Evolutionary conservation across 2,797 vertebrate species (phyloP), one percentile per base, ranked within the genome.

Genomic region (Synanceia verrucosa): DNA sequence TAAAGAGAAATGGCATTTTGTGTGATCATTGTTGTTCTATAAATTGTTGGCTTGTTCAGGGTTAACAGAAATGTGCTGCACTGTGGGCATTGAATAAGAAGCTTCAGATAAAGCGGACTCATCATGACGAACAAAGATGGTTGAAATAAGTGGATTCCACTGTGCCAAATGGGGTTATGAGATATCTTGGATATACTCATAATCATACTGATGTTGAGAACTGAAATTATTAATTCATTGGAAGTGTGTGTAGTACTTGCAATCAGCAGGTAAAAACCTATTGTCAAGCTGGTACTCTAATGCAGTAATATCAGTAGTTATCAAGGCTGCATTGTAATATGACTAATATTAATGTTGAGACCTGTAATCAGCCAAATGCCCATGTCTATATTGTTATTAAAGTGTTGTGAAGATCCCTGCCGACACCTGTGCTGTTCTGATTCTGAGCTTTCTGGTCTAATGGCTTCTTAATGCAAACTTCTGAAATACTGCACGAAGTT

Each of bases 161-260:
- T 70, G 51, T 78, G 48, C 62, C 53, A 39, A 63, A 62, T 67
- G 47, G 29, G 43, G 78, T 81, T 48, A 83, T 74, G 33, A 69
- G 14, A 65, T 48, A 72, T 58, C 47, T 48, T 81, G 29, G 14
- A 75, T 77, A 19, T 52, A 44, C 55, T 73, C 65, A 69, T 72
- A 44, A 79, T 87, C 33, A 59, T 28, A 51, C 48, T 67, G 68
- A 81, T 60, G 63, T 31, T 48, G 57, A 59, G n/a, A 64, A 67
- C 13, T 65, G 16, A 61, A 77, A 64, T 69, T 13, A 64, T 78
- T 47, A 47, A 37, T 77, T 69, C 26, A 62, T 79, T 50, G 50
- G 3, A 48, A 39, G n/a, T 57, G 39, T 4, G 7, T 58, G 29
- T 29, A 28, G 47, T 60, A 11, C n/a, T 19, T 1, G 1, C 26